Conservation (phyloP, 2,113 vertebrate genomes). For the Salvelinus alpinus region DNA sequence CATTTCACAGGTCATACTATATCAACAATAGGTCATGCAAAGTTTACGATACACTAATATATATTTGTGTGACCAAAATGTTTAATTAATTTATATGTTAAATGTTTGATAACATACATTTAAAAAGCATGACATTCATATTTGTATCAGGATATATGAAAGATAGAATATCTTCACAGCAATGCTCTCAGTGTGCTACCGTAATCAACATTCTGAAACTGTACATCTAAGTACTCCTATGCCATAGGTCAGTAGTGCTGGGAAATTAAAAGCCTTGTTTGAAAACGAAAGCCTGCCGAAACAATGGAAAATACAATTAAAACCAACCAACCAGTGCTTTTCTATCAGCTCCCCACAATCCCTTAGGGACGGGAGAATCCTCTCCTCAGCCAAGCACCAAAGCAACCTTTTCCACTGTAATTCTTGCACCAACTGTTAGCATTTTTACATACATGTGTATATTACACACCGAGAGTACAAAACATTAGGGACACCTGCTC, state of each 20-base stretch:
- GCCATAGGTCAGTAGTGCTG: slow-evolving; percentile 46
- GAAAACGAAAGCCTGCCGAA: slow-evolving; percentile 46
- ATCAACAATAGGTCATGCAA: slow-evolving; percentile 73
- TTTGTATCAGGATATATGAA: slow-evolving; percentile 63
- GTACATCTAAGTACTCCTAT: slow-evolving; percentile 37
- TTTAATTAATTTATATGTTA: slow-evolving; percentile 59
- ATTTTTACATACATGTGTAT: slow-evolving; percentile 53
- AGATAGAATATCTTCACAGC: slow-evolving; percentile 65
- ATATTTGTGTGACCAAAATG: slow-evolving; percentile 64
- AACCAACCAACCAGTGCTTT: slow-evolving; percentile 24
- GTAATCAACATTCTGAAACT: slow-evolving; percentile 48
- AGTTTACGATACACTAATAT: slow-evolving; percentile 71
- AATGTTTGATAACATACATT: slow-evolving; percentile 68
- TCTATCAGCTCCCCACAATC: slow-evolving; percentile 43
- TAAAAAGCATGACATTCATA: slow-evolving; percentile 77
- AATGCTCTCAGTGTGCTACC: slow-evolving; percentile 53
- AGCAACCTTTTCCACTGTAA: slow-evolving; percentile 45
- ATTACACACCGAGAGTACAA: too few species aligned
- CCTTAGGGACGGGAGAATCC: slow-evolving; percentile 40
- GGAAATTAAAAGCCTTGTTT: slow-evolving; percentile 43
- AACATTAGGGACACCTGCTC: too few species aligned
- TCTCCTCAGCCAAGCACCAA: slow-evolving; percentile 55
- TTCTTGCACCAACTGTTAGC: slow-evolving; percentile 61
- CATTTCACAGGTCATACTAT: slow-evolving; percentile 73
- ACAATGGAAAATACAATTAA: background rate